Base-by-base conservation (phyloP, 2,797 vertebrate species). In the Karalla daura region DNA sequence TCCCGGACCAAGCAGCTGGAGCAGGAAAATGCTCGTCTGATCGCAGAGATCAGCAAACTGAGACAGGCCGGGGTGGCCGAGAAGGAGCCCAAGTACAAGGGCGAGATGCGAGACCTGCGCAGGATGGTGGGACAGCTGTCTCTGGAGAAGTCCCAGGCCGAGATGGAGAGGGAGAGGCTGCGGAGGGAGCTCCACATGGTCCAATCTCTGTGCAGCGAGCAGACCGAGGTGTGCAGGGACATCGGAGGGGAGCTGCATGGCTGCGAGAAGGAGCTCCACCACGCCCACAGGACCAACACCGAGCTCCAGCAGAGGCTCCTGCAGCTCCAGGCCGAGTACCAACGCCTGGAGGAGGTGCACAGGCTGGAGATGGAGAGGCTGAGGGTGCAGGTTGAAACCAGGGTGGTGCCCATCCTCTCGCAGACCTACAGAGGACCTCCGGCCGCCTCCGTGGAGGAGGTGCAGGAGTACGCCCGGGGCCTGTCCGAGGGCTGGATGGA, bases 1-100 rank as follows among this genome's bases (percentile, higher is more conserved):
- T 88, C 89, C 67, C 91, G 95, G 44, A 95, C 96, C 11, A 93
- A 95, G 81, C 93, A 96, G 58, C 69, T 99, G 86, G 98, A 99
- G 91, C 90, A 93, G 17, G 96, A 98, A 82, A 98, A 99, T 76
- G 82, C 85, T 49, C 80, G 79, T 30, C 90, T 99, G 33, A 83
- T 95, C 0, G 63, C 70, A 8, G 96, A 97, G 83, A 91, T 98
- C 43, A 90, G 87, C 21, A 61, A 86, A 61, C 84, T 95, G 60
- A 87, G 90, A 36, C 86, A 90, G 7, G 78, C 71, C 52, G 83
- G 53, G 63, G 76, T 33, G 7, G 23, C 40, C 36, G 86, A 80
- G 21, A 56, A 78, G 84, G 89, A 92, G 14, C 53, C 77, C 5
- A 62, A 47, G 24, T 88, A 83, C 81, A 91, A 90, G 67, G 80